Evolutionary conservation across 1,140 invertebrate genomes (phyloP), one percentile per base, ranked within the genome.

Genomic region (Asobara japonica): DNA sequence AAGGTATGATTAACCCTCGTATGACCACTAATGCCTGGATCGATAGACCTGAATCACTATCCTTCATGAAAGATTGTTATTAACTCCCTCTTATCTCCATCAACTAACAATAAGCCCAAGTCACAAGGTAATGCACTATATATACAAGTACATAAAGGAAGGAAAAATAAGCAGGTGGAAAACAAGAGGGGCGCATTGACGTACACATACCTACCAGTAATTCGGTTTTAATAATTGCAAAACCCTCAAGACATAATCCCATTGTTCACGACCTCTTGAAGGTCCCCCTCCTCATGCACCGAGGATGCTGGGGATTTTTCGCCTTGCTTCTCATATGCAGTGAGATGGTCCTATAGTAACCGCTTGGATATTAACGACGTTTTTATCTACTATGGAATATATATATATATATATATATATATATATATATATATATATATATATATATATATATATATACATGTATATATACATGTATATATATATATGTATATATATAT

Each of bases 191-290:
- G 8, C 1, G 13, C 2, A 38, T 10, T 38, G 36, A 65, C 51
- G 38, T 65, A 73, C 10, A 73, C 29, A 38, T 62, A 48, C 60
- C 67, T 69, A 65, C 62, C 71, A 72, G 65, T 75, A 72, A 75
- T 75, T 75, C 71, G 48, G 67, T 69, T 66, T 66, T 67, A 72
- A 72, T 75, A 72, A 75, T 75, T 70, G 67, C 41, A 69, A 69
- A 31, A 25, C 67, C 48, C 71, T 16, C 45, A 18, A 60, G 62
- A 65, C 36, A 73, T 69, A 69, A 73, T 69, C 30, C 61, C 27
- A 69, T 69, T 69, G 66, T 68, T 69, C 29, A 48, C 7, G 20
- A 41, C 4, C 1, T 18, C 7, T 38, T 36, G 48, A 56, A 29
- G 41, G 69, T n/a, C 6, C 11, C n/a, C n/a, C n/a, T n/a, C n/a